phyloP scores from a whole-genome alignment of 1,140 invertebrate genomes.

The Theocolax elegans region DNA sequence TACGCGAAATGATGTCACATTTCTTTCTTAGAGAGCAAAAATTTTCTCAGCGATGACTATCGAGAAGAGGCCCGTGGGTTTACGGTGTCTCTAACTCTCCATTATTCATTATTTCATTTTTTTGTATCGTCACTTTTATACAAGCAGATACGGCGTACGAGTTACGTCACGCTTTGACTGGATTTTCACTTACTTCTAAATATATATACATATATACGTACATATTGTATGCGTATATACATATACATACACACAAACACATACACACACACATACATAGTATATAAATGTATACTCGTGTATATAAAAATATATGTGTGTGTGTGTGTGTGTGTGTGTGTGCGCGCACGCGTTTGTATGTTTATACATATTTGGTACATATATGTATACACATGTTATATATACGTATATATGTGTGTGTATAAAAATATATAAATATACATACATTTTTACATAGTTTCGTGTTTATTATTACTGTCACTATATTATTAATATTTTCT shows the following conservation, averaged over 20 bases:
- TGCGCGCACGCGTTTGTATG: neutral
- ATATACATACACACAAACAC: neutral
- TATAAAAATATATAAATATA: slow-evolving; percentile 12
- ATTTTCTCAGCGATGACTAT: slow-evolving; percentile 19
- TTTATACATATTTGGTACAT: too few relatives aligned
- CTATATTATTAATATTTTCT: too few relatives aligned
- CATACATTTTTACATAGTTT: neutral
- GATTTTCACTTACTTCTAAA: slow-evolving; percentile 11
- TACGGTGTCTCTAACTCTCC: too few relatives aligned
- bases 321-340: neutral
- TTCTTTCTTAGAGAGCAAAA: slow-evolving; percentile 4
- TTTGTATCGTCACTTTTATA: neutral
- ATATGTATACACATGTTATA: too few relatives aligned
- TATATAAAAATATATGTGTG: too few relatives aligned
- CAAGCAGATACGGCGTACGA: neutral
- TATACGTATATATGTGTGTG: neutral
- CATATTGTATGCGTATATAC: too few relatives aligned
- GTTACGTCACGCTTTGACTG: neutral
- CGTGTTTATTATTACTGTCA: neutral
- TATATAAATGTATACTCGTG: too few relatives aligned
- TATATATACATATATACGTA: neutral
- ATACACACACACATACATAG: neutral
- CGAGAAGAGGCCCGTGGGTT: too few relatives aligned
- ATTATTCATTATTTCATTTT: too few relatives aligned
- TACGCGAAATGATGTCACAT: too few relatives aligned